Evolutionary conservation across 2,888 invertebrate species (phyloP).

Genomic region (Stratiomys singularior): DNA sequence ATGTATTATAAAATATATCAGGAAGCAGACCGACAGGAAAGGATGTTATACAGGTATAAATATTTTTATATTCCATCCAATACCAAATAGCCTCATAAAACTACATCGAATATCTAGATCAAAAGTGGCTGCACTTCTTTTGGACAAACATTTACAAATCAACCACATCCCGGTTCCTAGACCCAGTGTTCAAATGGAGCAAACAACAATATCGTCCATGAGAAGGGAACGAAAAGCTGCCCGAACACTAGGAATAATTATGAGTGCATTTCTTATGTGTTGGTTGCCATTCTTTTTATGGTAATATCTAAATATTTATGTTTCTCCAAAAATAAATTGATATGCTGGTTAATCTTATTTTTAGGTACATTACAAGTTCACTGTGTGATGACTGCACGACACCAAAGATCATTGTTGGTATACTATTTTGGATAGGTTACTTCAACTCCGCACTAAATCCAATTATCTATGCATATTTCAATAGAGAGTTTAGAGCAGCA

Average conservation of each 20-base stretch:
- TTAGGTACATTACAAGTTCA: conserved; percentile 85
- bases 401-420: conserved; percentile 86
- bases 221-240: conserved; percentile 90
- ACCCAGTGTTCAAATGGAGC: conserved; percentile 76
- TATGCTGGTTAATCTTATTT: neutral
- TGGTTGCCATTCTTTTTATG: conserved; percentile 97
- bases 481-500: conserved; percentile 94
- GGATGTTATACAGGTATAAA: conserved; percentile 83
- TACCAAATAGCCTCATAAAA: neutral
- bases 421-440: conserved; percentile 97
- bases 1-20: conserved; percentile 91
- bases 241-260: conserved; percentile 93
- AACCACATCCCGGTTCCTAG: conserved; percentile 84
- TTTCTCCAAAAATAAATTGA: neutral
- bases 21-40: conserved; percentile 85
- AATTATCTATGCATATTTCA: conserved; percentile 97
- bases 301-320: conserved; percentile 67
- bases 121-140: conserved; percentile 85
- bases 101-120: conserved; percentile 70
- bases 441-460: conserved; percentile 97
- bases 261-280: conserved; percentile 94
- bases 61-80: conserved; percentile 35
- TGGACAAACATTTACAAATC: conserved; percentile 90
- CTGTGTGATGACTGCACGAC: conserved; percentile 82
- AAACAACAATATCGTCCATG: conserved; percentile 86